Conservation (phyloP, 2,797 vertebrate genomes). For the Knipowitschia caucasica region DNA sequence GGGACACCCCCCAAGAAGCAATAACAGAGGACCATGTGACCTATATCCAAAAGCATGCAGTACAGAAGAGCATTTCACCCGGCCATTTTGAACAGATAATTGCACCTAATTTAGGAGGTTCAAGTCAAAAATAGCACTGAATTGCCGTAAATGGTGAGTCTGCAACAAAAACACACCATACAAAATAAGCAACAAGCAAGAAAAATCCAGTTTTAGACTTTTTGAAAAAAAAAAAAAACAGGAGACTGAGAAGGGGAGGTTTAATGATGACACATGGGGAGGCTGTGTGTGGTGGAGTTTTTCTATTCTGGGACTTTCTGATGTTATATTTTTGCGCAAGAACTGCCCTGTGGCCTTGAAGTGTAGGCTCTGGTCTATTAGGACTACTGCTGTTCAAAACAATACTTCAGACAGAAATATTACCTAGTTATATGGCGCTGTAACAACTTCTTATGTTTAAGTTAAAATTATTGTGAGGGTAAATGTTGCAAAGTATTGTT, state of each 20-base stretch:
- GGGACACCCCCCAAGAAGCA: constrained; percentile 32
- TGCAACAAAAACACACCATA: background rate
- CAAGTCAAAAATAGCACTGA: background rate
- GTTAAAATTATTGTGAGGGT: no score
- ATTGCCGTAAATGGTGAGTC: background rate
- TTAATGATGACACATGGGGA: constrained; percentile 42
- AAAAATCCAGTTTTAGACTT: constrained; percentile 23
- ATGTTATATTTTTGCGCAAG: constrained; percentile 49
- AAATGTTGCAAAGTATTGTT: no score
- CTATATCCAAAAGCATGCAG: constrained; percentile 53
- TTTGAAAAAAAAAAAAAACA: no score
- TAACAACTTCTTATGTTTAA: no score
- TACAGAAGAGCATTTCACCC: background rate
- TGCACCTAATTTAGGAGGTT: background rate
- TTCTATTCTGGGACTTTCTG: constrained; percentile 53
- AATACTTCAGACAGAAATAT: background rate
- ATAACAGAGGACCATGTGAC: constrained; percentile 60
- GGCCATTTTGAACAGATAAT: background rate
- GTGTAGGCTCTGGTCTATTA: constrained; percentile 20
- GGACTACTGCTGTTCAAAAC: background rate
- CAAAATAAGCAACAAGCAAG: constrained; percentile 12
- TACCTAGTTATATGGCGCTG: no score
- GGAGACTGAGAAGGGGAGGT: constrained; percentile 21
- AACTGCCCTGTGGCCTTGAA: constrained; percentile 46
- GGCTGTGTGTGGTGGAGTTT: constrained; percentile 45